phyloP scores from a whole-genome alignment of 2,888 invertebrate genomes.

The Campopleginae sp. region DNA sequence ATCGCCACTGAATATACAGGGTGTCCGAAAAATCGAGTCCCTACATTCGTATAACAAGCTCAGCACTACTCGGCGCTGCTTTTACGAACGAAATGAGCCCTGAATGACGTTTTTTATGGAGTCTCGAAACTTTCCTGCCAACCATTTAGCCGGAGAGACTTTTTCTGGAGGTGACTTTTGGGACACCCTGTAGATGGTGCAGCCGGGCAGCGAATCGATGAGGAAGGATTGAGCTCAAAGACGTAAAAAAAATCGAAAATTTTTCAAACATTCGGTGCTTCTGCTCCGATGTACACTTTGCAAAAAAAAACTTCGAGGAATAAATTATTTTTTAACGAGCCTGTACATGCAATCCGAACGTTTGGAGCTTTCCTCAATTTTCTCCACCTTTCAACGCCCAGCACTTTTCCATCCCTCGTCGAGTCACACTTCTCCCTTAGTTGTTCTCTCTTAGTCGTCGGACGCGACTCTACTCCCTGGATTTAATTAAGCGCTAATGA shows the following conservation, averaged over 20 bases:
- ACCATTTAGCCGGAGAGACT: no score
- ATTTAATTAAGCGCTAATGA: constrained; percentile 81
- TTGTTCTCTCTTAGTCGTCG: constrained; percentile 61
- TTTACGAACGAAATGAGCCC: neutral
- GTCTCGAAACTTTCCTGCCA: no score
- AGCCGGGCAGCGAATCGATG: constrained; percentile 16
- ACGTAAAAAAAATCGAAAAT: neutral
- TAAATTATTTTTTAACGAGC: neutral
- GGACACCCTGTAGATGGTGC: constrained; percentile 1
- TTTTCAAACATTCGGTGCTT: neutral
- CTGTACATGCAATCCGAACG: constrained; percentile 3
- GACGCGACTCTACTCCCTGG: constrained; percentile 70
- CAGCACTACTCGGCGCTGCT: neutral
- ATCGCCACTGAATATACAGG: neutral
- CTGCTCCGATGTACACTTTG: neutral
- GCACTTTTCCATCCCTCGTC: constrained; percentile 63
- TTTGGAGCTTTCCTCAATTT: constrained; percentile 39
- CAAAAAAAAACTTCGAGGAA: neutral
- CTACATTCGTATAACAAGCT: neutral
- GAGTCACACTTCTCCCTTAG: constrained; percentile 66
- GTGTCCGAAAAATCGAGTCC: neutral
- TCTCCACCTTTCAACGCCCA: constrained; percentile 27
- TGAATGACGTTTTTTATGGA: neutral
- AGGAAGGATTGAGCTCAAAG: neutral
- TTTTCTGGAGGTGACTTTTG: neutral